Evolutionary conservation across 2,797 vertebrate genomes (phyloP), one percentile per base, ranked within the genome.

Genomic region (Myotis findleyi): DNA sequence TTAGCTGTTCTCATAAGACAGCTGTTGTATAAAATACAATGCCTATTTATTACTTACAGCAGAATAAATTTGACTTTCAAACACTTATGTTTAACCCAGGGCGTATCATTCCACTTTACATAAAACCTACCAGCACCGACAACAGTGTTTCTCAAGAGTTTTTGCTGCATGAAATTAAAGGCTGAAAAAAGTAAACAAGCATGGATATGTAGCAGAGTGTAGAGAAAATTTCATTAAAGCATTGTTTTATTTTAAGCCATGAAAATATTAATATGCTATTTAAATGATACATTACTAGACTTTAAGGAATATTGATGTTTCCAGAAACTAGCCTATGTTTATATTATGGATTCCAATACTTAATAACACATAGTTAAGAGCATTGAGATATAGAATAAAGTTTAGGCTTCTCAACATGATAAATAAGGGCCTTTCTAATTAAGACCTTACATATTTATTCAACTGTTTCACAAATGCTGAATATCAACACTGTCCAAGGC

Each of bases 231-330:
- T 88, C 7, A 82, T 21, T 91, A 55, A 89, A 82, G 89, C 62
- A 8, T 66, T 44, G 30, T 44, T 68, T 89, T 68, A 53, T 38
- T n/a, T 84, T 55, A 85, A 59, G 12, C 13, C 2, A 21, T 9
- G 1, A 2, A 79, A 86, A 68, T 76, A 81, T 30, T 91, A 69
- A 92, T 75, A 80, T 89, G 44, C 10, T 64, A 44, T 68, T 82
- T 81, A 92, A 93, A 51, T 69, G 25, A 80, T 62, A 80, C 2
- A 10, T 92, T 33, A 72, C 69, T 86, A 88, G 81, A 66, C n/a
- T 82, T 69, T 64, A 17, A 81, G 20, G 8, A 89, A 36, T 87
- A 80, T 0, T n/a, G 18, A 71, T 75, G 11, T 2, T 89, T 9
- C 25, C 51, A 44, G 57, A 87, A 89, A 72, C 27, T 85, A n/a